Evolutionary conservation across 2,113 vertebrate species (phyloP).

Genomic region (Progne subis): DNA sequence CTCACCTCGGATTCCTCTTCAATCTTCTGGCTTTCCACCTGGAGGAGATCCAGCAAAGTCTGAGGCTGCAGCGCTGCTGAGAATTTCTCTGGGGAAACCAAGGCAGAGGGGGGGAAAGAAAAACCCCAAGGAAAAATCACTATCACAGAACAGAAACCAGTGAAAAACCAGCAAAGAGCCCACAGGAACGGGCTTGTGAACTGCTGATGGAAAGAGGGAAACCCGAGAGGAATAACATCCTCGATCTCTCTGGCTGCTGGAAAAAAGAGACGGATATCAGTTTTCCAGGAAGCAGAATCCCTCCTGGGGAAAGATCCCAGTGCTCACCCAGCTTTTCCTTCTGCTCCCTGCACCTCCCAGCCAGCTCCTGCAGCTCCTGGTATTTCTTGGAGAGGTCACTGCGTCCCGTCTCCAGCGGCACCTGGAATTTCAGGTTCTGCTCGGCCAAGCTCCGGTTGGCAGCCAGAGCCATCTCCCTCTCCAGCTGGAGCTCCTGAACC

Average conservation of each 20-base stretch:
- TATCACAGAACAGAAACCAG: background rate
- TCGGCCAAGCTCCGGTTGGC: constrained; percentile 93
- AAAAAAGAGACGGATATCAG: background rate
- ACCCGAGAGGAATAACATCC: background rate
- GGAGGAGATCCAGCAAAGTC: constrained; percentile 84
- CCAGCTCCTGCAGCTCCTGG: constrained; percentile 80
- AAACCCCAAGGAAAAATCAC: background rate
- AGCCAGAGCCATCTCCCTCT: constrained; percentile 91
- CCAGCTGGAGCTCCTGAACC: constrained; percentile 94
- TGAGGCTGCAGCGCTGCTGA: constrained; percentile 79
- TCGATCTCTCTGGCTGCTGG: accelerated
- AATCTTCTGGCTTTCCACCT: constrained; percentile 86
- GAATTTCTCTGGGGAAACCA: constrained; percentile 79
- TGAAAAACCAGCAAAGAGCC: background rate
- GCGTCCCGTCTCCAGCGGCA: constrained; percentile 81
- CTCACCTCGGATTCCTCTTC: constrained; percentile 92
- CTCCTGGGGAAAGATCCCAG: background rate
- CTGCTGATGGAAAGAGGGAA: background rate
- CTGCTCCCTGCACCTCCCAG: constrained; percentile 73
- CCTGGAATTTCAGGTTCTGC: constrained; percentile 88
- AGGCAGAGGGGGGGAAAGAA: background rate
- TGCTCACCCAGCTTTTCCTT: constrained; percentile 74
- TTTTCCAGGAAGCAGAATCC: background rate
- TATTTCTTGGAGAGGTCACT: constrained; percentile 82
- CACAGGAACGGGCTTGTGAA: background rate